These are phyloP conservation scores for Drosophila sproati DNA, from an alignment of 1,140 invertebrate species.

Conservation along the genomic window DNA sequence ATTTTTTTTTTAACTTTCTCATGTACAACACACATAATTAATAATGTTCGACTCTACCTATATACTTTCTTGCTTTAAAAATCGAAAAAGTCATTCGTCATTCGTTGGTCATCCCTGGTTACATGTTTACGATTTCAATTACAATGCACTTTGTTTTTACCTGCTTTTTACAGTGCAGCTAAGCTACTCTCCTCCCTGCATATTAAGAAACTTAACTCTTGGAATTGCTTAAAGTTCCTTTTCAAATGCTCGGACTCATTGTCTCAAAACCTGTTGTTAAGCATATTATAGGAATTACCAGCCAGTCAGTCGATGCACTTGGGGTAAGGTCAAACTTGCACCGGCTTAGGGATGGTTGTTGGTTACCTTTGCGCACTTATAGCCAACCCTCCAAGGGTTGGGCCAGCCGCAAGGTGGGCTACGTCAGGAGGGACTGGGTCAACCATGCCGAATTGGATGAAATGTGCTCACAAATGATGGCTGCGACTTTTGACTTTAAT, in stretches of 20 bases:
- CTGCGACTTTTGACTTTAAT: slow-evolving; percentile 36
- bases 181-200: neutral
- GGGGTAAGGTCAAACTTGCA: slow-evolving; percentile 4
- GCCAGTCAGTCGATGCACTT: neutral
- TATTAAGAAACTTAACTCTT: neutral
- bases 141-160: too few species aligned
- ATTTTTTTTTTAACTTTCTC: too few species aligned
- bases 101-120: too few species aligned
- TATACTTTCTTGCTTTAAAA: too few species aligned
- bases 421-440: slow-evolving; percentile 29
- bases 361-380: neutral
- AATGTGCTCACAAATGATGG: slow-evolving; percentile 43
- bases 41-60: too few species aligned
- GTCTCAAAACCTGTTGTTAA: slow-evolving; percentile 2
- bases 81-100: too few species aligned
- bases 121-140: too few species aligned
- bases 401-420: slow-evolving; percentile 19
- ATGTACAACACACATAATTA: too few species aligned
- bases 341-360: neutral
- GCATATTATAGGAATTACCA: neutral
- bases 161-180: too few species aligned
- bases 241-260: neutral
- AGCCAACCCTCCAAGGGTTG: slow-evolving; percentile 9
- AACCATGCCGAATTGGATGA: slow-evolving; percentile 22
- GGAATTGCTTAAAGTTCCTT: neutral